Evolutionary conservation across 2,797 vertebrate genomes (phyloP).

Genomic region (Simalia tracyae): DNA sequence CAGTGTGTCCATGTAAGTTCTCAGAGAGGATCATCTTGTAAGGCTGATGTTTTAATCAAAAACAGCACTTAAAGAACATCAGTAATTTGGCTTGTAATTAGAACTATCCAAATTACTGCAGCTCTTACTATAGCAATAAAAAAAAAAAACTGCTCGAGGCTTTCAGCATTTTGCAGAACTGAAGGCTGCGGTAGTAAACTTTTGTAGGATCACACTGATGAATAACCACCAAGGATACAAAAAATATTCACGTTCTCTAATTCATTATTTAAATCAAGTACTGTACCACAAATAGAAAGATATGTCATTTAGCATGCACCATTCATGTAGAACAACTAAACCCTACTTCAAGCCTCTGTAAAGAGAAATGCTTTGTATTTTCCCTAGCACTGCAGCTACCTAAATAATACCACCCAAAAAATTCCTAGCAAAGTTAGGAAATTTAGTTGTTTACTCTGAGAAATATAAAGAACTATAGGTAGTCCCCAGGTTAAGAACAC

Average conservation of each 20-base stretch:
- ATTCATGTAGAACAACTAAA: slow-evolving; percentile 25
- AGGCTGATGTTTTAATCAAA: slow-evolving; percentile 37
- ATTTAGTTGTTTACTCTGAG: slow-evolving; percentile 32
- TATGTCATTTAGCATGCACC: background rate
- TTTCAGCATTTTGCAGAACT: slow-evolving; percentile 1
- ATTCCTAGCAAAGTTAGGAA: slow-evolving; percentile 45
- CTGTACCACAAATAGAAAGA: background rate
- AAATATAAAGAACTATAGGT: slow-evolving; percentile 10
- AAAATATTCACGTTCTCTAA: background rate
- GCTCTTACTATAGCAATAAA: rapidly evolving
- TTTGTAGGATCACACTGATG: background rate
- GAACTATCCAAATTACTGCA: background rate
- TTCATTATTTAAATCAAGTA: background rate
- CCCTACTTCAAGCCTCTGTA: slow-evolving; percentile 6
- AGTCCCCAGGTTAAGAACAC: too few species aligned
- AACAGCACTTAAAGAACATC: slow-evolving; percentile 24
- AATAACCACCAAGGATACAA: background rate
- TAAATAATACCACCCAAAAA: slow-evolving; percentile 36
- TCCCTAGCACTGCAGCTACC: background rate
- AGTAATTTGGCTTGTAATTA: background rate
- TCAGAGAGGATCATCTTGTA: slow-evolving; percentile 60
- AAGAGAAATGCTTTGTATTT: slow-evolving; percentile 22
- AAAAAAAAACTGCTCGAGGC: slow-evolving; percentile 4
- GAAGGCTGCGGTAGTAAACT: background rate
- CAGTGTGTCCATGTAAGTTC: slow-evolving; percentile 65